Percentiles rank a stretch among this genome's conserved stretches.
Evolutionary conservation across 2,888 invertebrate genomes (phyloP).

Genomic region (Scrobipalpa costella): DNA sequence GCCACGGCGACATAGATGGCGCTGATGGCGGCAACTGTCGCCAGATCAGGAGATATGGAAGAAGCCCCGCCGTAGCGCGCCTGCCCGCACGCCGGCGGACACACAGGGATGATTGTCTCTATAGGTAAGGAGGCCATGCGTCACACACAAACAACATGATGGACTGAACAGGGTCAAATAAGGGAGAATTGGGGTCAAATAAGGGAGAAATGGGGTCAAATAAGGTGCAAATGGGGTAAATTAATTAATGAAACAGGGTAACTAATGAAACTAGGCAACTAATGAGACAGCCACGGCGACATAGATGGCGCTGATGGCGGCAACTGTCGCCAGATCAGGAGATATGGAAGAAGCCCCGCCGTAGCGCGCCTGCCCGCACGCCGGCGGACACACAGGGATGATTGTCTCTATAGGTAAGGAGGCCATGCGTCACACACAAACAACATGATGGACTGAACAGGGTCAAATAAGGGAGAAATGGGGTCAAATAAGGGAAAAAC

Average conservation of each 20-base stretch:
- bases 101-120: slow-evolving; percentile 95
- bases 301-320: slow-evolving; percentile 45
- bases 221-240: not conserved
- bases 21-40: slow-evolving; percentile 43
- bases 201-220: not conserved
- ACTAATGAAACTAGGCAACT: no score
- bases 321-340: slow-evolving; percentile 40
- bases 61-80: slow-evolving; percentile 82
- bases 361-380: slow-evolving; percentile 88
- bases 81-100: slow-evolving; percentile 94
- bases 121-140: slow-evolving; percentile 43
- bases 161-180: not conserved
- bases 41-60: slow-evolving; percentile 48
- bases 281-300: slow-evolving; percentile 44
- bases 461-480: not conserved
- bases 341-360: slow-evolving; percentile 75
- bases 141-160: not conserved
- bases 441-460: not conserved
- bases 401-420: slow-evolving; percentile 85
- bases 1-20: slow-evolving; percentile 45
- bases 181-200: not conserved
- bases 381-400: slow-evolving; percentile 96
- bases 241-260: no score
- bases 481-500: not conserved
- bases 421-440: slow-evolving; percentile 31